These are phyloP conservation scores for Euproctis similis DNA, from an alignment of 2,888 invertebrate genomes.

Conservation along the genomic window DNA sequence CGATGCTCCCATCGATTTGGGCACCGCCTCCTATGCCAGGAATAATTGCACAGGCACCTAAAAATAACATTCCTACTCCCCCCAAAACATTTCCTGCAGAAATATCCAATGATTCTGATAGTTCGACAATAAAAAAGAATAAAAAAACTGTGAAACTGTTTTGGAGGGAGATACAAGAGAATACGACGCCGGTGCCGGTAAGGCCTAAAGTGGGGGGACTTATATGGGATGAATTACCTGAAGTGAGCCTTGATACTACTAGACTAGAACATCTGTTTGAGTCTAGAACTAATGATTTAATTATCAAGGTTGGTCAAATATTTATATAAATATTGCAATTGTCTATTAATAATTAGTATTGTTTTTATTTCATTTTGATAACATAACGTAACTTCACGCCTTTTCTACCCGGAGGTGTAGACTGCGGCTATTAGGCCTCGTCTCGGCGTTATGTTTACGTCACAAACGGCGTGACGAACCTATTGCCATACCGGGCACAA, in stretches of 20 bases:
- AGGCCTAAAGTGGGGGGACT: conserved; percentile 79
- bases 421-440: too few species aligned
- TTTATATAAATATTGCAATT: background rate
- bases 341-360: too few species aligned
- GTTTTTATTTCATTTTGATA: too few species aligned
- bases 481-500: too few species aligned
- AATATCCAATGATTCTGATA: conserved; percentile 54
- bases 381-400: too few species aligned
- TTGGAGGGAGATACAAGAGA: conserved; percentile 96
- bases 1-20: conserved; percentile 71
- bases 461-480: too few species aligned
- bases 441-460: too few species aligned
- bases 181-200: conserved; percentile 69
- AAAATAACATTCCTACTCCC: conserved; percentile 51
- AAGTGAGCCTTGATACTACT: conserved; percentile 90
- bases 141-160: conserved; percentile 98
- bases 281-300: conserved; percentile 96
- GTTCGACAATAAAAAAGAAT: conserved; percentile 83
- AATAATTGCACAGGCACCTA: conserved; percentile 59
- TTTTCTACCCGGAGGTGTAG: too few species aligned
- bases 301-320: conserved; percentile 80
- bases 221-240: conserved; percentile 94
- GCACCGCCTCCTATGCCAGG: conserved; percentile 71
- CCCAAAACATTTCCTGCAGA: conserved; percentile 48
- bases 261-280: conserved; percentile 98